These are phyloP conservation scores for Papilio helenus DNA, from an alignment of 1,140 invertebrate species.

Conservation along the genomic window DNA sequence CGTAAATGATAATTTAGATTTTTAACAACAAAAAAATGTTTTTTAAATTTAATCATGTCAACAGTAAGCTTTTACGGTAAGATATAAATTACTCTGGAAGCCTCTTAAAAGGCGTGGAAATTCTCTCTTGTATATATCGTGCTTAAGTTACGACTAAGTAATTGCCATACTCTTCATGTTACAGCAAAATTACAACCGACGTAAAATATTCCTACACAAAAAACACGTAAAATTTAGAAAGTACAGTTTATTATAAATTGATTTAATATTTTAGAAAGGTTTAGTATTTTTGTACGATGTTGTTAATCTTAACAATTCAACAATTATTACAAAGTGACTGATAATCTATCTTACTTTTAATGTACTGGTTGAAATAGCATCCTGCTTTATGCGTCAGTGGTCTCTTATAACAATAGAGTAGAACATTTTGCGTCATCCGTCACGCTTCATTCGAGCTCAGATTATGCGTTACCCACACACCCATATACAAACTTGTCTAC, in stretches of 20 bases:
- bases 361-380: background rate
- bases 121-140: background rate
- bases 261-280: no score
- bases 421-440: constrained; percentile 17
- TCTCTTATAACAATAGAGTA: constrained; percentile 5
- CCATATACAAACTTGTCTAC: background rate
- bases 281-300: no score
- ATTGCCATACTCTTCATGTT: background rate
- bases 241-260: no score
- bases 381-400: constrained; percentile 14
- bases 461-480: background rate
- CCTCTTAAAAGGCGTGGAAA: background rate
- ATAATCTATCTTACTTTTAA: background rate
- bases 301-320: no score
- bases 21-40: background rate
- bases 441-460: background rate
- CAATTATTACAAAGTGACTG: background rate
- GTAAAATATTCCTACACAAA: background rate
- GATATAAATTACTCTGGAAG: background rate
- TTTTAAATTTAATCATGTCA: background rate
- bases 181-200: background rate
- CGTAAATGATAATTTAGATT: no score
- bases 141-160: background rate
- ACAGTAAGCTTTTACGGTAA: background rate
- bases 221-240: no score